Evolutionary conservation across 1,140 invertebrate genomes (phyloP), one percentile per base, ranked within the genome.

Genomic region (Chrysopa pallens): DNA sequence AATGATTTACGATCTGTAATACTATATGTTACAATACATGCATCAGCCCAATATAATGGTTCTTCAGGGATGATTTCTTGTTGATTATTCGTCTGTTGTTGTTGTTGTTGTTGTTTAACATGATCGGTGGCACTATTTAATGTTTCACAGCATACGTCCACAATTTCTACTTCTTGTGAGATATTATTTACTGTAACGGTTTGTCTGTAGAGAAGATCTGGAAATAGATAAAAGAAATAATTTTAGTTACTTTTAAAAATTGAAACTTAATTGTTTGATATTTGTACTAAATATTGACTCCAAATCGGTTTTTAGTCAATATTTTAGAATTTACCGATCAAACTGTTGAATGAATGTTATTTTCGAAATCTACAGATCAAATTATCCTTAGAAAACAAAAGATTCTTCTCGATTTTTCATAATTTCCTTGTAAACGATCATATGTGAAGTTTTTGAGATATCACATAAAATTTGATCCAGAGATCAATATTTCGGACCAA

Each of bases 181-280:
- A 67, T 68, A 47, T 78, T 77, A 52, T 80, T 80, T 38, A 81
- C 70, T 29, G 70, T 74, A 29, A 82, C 69, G 14, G 71, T 77
- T 53, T 82, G 79, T 52, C 72, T 67, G 55, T 84, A 84, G n/a
- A 83, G 61, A 13, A 83, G 63, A 71, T 84, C 81, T 81, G 69
- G 7, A 72, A 66, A 52, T 60, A 60, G 60, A 52, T 49, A 42
- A 49, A 50, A 44, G 37, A 42, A 47, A 36, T 31, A 36, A 38
- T 33, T 31, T 33, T 33, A 33, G n/a, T 33, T 33, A 31, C 11
- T 7, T 31, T 31, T 31, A 31, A 31, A 31, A 11, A 7, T 31
- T 31, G n/a, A n/a, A n/a, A n/a, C n/a, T n/a, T n/a, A n/a, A n/a
- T n/a, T n/a, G n/a, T n/a, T n/a, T n/a, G n/a, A n/a, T n/a, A n/a